A percentile compares a stretch with the other conserved stretches of the same genome.
Conservation (phyloP, 35 echinoderm and acorn worm genomes). For the Stichopus chloronotus region DNA sequence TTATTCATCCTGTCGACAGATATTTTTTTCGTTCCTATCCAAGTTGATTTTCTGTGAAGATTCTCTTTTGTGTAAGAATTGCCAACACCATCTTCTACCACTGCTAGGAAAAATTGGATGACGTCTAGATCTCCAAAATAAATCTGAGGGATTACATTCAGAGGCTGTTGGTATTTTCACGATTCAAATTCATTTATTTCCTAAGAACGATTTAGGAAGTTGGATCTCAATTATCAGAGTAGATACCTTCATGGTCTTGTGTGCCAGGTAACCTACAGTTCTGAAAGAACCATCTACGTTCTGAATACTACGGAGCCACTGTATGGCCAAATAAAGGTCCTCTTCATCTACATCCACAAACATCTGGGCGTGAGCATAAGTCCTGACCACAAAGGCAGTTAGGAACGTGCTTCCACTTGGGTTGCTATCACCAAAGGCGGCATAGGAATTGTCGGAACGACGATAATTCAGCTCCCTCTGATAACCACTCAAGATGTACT, state of each 20-base stretch:
- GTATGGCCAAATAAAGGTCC: conserved; percentile 54
- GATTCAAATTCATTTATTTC: too few relatives aligned
- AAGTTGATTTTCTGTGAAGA: too few relatives aligned
- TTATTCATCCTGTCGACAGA: too few relatives aligned
- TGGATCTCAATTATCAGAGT: too few relatives aligned
- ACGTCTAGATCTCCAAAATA: too few relatives aligned
- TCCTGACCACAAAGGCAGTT: conserved; percentile 49
- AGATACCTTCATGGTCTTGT: conserved; percentile 63
- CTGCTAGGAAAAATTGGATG: too few relatives aligned
- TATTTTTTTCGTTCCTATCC: too few relatives aligned
- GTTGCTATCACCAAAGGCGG: conserved; percentile 82
- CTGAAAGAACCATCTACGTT: conserved; percentile 53
- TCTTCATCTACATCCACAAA: conserved; percentile 61
- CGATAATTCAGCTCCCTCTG: conserved; percentile 92
- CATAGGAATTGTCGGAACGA: conserved; percentile 85
- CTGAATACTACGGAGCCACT: conserved; percentile 56
- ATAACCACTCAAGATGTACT: conserved; percentile 75
- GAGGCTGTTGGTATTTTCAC: too few relatives aligned
- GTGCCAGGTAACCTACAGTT: conserved; percentile 52
- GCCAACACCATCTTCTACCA: too few relatives aligned
- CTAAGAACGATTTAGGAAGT: too few relatives aligned
- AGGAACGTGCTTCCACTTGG: conserved; percentile 41
- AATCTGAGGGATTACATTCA: too few relatives aligned
- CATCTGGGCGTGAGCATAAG: conserved; percentile 57
- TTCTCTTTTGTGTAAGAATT: too few relatives aligned